Evolutionary conservation across 2,113 vertebrate species (phyloP), one percentile per base, ranked within the genome.

Genomic region (Phoxinus phoxinus): DNA sequence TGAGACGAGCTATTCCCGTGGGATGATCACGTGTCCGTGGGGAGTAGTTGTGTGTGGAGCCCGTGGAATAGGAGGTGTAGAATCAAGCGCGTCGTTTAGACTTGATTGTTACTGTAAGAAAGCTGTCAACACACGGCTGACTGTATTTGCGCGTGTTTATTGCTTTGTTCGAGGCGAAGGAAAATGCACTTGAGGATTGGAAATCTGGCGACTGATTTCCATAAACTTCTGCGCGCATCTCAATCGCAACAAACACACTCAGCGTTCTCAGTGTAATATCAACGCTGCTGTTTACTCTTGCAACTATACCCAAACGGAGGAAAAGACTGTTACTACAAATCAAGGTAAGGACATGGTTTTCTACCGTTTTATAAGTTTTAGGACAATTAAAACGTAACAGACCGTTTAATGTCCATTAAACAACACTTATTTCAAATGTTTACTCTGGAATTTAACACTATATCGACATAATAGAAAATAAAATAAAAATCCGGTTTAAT

Each of bases 1-100:
- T 63, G 71, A 86, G 80, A n/a, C n/a, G n/a, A 83, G 78, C 81
- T 75, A 77, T 84, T 86, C 89, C 89, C 85, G 81, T 85, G 84
- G 84, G 88, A 83, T 86, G 74, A 85, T 91, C 91, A 91, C 91
- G 90, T 91, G 91, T 72, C 88, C 91, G 85, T 72, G 41, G 86
- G 88, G 87, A 89, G 90, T 81, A 63, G 63, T 87, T 82, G 86
- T 83, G 87, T 87, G 79, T 46, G 87, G 84, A 84, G 86, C 80
- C 44, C 32, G 56, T 67, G 67, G 73, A 58, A 65, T 65, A 53
- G 81, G 81, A 83, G 80, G 86, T 86, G 85, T 83, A 78, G 25
- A 25, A 83, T 84, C 77, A 61, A 19, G 48, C 25, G 71, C 82
- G 51, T 78, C 21, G 67, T 85, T 71, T 44, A 79, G 67, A 81